Evolutionary conservation across 2,888 invertebrate species (phyloP), one percentile per base, ranked within the genome.

Genomic region (Bombylius discolor): DNA sequence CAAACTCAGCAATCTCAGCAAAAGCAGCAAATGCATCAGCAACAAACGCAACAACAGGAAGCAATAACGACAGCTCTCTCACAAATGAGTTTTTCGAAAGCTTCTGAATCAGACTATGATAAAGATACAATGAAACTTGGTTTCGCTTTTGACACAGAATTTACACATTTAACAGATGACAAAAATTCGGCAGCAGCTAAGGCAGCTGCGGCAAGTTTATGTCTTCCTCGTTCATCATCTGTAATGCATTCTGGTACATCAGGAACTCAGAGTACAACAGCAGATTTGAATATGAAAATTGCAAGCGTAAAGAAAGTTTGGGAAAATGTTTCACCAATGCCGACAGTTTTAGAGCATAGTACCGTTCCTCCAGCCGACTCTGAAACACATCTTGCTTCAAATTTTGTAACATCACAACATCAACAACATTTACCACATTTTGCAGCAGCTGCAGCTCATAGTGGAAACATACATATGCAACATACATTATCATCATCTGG

Each of bases 261-360:
- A 67, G 81, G 82, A 50, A 80, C 80, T 33, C 83, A 85, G 55
- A 87, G 81, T 64, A 83, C 85, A 11, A 88, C 91, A 46, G 92
- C 92, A 46, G 95, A 95, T 73, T 81, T 95, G 62, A 92, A 92
- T 76, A 82, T 90, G 76, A 95, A 95, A 77, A 94, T 95, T 64
- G 92, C 92, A 45, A 90, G 92, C 61, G 94, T 94, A 49, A 95
- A 95, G 74, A 70, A 77, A 66, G 87, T 87, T 23, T 90, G 89
- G 89, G 89, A 90, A 67, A 80, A 71, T 61, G 76, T 79, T 12
- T 42, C 39, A 3, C 75, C 79, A 5, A 85, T 83, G 83, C 82
- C 84, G 14, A 81, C 83, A 1, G 83, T 82, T 23, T 80, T 80
- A 31, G 84, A 85, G 65, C 79, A 79, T 62, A 58, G 57, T 9